Base-by-base conservation (phyloP, 2,113 vertebrate species). In the Chionodraco myersi region DNA sequence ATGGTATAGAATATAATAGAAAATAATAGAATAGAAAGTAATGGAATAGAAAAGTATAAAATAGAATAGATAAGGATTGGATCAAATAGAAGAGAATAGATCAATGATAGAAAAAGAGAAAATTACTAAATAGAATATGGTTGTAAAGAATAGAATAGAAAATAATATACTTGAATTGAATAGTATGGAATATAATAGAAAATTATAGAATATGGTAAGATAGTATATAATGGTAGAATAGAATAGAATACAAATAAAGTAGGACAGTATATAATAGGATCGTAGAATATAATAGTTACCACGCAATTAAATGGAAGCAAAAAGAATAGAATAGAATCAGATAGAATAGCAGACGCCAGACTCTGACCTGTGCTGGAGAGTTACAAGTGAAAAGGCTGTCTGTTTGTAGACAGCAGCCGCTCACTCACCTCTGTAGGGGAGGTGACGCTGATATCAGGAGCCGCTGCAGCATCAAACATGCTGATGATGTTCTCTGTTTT, bases 401-500 rank as follows among this genome's bases (percentile, higher is more conserved):
- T 59, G 75, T 58, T 56, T 15, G 21, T 23, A 1, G 23, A 34
- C 53, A 52, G 58, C 71, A 64, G 72, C 41, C 26, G 45, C 54
- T 85, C 51, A 92, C 97, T 96, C 79, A 99, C 98, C 97, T 99
- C 97, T 93, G 96, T 97, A 21, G 98, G 97, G 86, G 97, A 99
- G 78, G 97, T 98, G 94, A 98, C 96, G 91, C 95, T 99, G 95
- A 98, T 97, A 88, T 98, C 96, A 0, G 98, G 97, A 87, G 97
- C 92, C 89, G 96, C 96, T 84, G 96, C 96, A 92, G 98, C 96
- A 87, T 98, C 98, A 95, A 99, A 99, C 88, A 99, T 94, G 93
- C 94, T 96, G 93, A 99, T 95, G 93, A 99, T 99, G 95, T 98
- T 97, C 86, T 99, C 97, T 87, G 96, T 96, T 95, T 98, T 97